Conservation (phyloP, 2,797 vertebrate species). For the Pogonophryne albipinna region DNA sequence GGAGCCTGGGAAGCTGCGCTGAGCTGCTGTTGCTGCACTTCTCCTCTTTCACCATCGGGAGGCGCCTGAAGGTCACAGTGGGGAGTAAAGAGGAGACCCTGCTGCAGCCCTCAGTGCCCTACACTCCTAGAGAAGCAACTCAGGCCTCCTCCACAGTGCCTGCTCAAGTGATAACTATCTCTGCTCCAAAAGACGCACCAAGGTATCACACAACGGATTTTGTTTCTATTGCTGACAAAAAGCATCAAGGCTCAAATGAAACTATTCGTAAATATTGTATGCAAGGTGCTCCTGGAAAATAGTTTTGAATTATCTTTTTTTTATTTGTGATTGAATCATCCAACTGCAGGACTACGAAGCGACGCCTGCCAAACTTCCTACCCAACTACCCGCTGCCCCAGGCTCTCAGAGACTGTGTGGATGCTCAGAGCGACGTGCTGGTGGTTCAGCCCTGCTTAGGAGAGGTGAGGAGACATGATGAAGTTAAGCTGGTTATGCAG, state of each 20-base stretch:
- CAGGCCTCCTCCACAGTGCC: conserved; percentile 17
- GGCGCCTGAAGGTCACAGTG: conserved; percentile 88
- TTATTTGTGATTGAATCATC: background rate
- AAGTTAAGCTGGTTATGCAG: background rate
- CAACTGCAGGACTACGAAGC: conserved; percentile 78
- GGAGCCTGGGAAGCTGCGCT: conserved; percentile 87
- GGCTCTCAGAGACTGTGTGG: conserved; percentile 88
- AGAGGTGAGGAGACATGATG: conserved; percentile 82
- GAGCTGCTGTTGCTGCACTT: conserved; percentile 94
- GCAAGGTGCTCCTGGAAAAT: background rate
- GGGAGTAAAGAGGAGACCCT: conserved; percentile 84
- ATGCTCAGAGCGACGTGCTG: conserved; percentile 88
- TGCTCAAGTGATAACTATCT: conserved; percentile 73
- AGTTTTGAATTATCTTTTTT: no score
- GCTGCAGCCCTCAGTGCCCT: conserved; percentile 82
- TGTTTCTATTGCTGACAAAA: no score
- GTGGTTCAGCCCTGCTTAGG: conserved; percentile 89
- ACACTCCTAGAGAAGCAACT: conserved; percentile 66
- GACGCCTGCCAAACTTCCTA: conserved; percentile 90
- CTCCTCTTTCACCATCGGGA: conserved; percentile 89
- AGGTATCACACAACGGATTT: conserved; percentile 67
- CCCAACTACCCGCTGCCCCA: conserved; percentile 87
- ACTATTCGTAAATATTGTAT: background rate
- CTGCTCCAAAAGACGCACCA: conserved; percentile 53
- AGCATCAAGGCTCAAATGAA: no score